Conservation (phyloP, 2,113 vertebrate species). For the Oryzias javanicus region DNA sequence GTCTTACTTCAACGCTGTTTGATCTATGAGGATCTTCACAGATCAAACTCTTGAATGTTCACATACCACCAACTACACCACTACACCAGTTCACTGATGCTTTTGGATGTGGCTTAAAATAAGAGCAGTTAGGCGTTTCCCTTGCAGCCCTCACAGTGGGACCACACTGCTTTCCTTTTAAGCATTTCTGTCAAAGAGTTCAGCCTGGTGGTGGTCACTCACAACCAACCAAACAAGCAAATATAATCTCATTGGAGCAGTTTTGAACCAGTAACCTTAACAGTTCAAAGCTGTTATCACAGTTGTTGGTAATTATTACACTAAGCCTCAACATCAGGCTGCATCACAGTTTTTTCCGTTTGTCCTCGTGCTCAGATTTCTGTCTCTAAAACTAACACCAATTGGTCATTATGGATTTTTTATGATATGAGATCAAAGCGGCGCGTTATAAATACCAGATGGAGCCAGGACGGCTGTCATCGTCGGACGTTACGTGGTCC, state of each 20-base stretch:
- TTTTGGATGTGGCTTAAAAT: neutral
- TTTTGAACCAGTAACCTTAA: constrained; percentile 9
- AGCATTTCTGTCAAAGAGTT: neutral
- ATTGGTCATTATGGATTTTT: constrained; percentile 37
- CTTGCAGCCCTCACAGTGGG: neutral
- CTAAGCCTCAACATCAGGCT: constrained; percentile 54
- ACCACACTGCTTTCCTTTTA: neutral
- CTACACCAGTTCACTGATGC: too few relatives aligned
- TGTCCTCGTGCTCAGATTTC: constrained; percentile 43
- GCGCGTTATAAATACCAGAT: constrained; percentile 62
- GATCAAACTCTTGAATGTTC: neutral
- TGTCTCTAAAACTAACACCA: constrained; percentile 44
- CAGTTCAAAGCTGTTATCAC: constrained; percentile 38
- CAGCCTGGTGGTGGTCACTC: neutral
- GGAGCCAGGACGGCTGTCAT: constrained; percentile 58
- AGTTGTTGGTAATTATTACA: constrained; percentile 41
- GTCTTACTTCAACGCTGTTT: neutral
- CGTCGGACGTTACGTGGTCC: constrained; percentile 47
- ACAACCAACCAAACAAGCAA: too few relatives aligned
- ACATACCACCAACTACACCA: neutral
- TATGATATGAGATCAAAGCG: constrained; percentile 54
- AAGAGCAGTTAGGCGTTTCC: neutral
- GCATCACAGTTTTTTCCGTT: constrained; percentile 33
- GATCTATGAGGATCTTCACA: neutral
- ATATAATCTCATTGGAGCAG: too few relatives aligned